These are phyloP conservation scores for Psephotus haematonotus DNA, from an alignment of 2,113 vertebrate genomes.

Conservation along the genomic window DNA sequence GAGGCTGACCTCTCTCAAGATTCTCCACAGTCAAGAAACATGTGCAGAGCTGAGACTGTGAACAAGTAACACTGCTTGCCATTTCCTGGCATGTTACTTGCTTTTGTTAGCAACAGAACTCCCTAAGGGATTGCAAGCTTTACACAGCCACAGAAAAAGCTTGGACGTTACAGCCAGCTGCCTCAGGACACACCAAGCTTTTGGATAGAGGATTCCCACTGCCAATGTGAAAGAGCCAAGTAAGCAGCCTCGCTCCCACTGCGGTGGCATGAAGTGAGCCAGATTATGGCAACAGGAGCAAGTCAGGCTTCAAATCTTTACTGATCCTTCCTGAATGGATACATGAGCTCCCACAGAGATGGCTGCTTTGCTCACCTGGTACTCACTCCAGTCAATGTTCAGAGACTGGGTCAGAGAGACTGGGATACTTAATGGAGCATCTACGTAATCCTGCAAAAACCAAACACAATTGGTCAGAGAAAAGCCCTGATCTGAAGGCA, in stretches of 20 bases:
- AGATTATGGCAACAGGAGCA: neutral
- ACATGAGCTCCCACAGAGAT: neutral
- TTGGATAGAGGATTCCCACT: neutral
- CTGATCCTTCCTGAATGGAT: neutral
- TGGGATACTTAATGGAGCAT: slow-evolving; percentile 95
- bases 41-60: fast-evolving
- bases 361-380: slow-evolving; percentile 84
- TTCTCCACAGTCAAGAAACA: neutral
- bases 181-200: neutral
- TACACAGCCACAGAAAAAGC: neutral
- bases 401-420: slow-evolving; percentile 85
- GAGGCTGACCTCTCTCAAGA: neutral
- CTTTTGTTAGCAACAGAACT: neutral
- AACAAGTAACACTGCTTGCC: neutral
- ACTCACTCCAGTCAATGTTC: slow-evolving; percentile 95
- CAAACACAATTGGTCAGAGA: neutral
- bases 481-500: neutral
- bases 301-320: neutral
- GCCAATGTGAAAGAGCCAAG: neutral
- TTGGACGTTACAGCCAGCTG: neutral
- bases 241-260: neutral
- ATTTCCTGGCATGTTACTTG: neutral
- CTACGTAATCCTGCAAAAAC: slow-evolving; percentile 89
- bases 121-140: neutral
- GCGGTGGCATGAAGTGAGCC: neutral